Base-by-base conservation (phyloP, 2,113 vertebrate genomes). In the Zosterops japonicus region DNA sequence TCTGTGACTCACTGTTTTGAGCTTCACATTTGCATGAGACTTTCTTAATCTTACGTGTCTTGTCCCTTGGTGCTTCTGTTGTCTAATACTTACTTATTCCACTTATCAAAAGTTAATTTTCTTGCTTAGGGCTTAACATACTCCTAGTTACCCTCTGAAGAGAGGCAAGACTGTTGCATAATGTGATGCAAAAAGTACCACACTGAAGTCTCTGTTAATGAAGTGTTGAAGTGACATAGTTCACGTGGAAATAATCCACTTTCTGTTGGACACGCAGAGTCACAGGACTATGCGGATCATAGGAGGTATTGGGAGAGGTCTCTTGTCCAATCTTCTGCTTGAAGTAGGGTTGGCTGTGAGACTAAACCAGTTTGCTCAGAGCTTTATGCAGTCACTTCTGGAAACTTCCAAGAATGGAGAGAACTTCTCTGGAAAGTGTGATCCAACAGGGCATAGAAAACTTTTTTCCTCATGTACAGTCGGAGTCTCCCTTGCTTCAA, bases 1-100 rank as follows among this genome's bases (percentile, higher is more conserved):
- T 60, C 22, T 35, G 31, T 93, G 79, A 94, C 61, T 94, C 63
- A 79, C 55, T 91, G 61, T 92, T 96, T 83, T 85, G 42, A 86
- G 85, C 39, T 88, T 93, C 67, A 72, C 23, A 60, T 90, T 93
- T 85, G 24, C 29, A 39, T 53, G 22, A 59, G 64, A 67, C 19
- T 90, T 78, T 60, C 23, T 89, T 77, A 11, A 18, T 83, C 42
- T 90, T 6, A 1, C 59, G 23, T 47, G 46, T 91, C 20, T 13
- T 72, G 31, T 80, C 71, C 10, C n/a, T 63, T 75, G 42, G 46
- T 89, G n/a, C 27, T 93, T 89, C 70, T 94, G 42, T 72, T 8
- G 5, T 77, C 24, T 71, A 60, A 74, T 28, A n/a, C 12, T 70
- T 81, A 27, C 7, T 84, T 79, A 69, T 75, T 83, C 18, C 67